These are phyloP conservation scores for Cataglyphis albicans DNA, from an alignment of 2,888 invertebrate genomes.

Conservation along the genomic window DNA sequence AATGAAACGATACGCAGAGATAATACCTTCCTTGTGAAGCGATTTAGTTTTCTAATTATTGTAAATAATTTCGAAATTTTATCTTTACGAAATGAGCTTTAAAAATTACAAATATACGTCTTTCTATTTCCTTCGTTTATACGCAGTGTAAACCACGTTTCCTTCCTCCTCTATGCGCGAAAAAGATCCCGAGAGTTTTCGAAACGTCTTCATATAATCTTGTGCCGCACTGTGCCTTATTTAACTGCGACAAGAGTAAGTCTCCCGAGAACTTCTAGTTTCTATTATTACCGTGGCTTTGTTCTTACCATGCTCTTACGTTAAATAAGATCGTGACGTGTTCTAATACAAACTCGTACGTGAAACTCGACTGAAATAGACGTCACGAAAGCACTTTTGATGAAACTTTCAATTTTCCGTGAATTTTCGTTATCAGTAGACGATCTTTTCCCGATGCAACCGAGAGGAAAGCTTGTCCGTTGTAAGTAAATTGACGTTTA, in stretches of 20 bases:
- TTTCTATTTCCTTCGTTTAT: slow-evolving; percentile 15
- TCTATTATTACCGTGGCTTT: background rate
- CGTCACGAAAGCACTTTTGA: background rate
- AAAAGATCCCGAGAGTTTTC: slow-evolving; percentile 10
- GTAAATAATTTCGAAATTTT: slow-evolving; percentile 24
- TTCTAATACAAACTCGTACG: background rate
- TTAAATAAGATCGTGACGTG: background rate
- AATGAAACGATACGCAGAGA: background rate
- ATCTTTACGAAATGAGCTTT: slow-evolving; percentile 5
- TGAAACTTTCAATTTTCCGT: slow-evolving; percentile 17
- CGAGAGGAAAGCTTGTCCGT: slow-evolving; percentile 13
- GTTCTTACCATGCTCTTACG: background rate
- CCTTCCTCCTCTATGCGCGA: background rate
- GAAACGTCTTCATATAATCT: slow-evolving; percentile 14
- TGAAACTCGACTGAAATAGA: background rate
- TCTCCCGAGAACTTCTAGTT: background rate
- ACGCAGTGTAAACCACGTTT: background rate
- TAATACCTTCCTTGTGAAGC: background rate
- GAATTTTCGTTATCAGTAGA: slow-evolving; percentile 13
- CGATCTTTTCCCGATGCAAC: slow-evolving; percentile 19
- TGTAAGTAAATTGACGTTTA: slow-evolving; percentile 63
- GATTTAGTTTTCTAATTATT: slow-evolving; percentile 11
- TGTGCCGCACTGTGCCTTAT: background rate
- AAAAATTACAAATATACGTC: background rate
- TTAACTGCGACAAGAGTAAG: slow-evolving; percentile 17